phyloP scores from a whole-genome alignment of 2,888 invertebrate species.

The Melieria crassipennis region DNA sequence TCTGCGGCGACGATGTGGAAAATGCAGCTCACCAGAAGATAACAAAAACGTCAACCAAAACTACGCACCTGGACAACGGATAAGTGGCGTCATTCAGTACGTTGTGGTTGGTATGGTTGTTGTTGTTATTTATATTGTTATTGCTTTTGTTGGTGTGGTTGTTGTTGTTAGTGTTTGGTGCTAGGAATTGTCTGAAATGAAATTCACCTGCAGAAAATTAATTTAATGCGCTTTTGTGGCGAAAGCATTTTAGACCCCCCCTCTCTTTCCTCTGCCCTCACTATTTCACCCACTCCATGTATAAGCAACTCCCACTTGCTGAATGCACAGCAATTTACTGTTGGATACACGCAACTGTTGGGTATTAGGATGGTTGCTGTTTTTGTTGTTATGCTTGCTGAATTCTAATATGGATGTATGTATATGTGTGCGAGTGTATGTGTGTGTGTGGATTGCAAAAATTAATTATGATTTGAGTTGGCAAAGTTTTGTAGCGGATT shows the following conservation, averaged over 20 bases:
- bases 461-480: constrained; percentile 24
- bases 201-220: constrained; percentile 39
- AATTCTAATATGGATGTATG: neutral
- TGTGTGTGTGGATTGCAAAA: constrained; percentile 11
- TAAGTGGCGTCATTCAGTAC: too few relatives aligned
- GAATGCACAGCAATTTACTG: constrained; percentile 13
- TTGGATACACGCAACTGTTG: too few relatives aligned
- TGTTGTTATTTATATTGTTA: too few relatives aligned
- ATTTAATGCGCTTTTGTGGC: constrained; percentile 40
- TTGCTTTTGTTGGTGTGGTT: too few relatives aligned
- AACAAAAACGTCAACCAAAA: too few relatives aligned
- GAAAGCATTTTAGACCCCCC: constrained; percentile 16
- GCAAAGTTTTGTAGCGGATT: constrained; percentile 14
- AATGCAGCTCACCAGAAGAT: too few relatives aligned
- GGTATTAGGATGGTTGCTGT: neutral
- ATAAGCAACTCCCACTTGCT: too few relatives aligned
- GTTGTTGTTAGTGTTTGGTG: neutral
- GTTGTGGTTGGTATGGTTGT: too few relatives aligned
- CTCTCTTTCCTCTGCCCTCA: too few relatives aligned
- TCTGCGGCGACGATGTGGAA: too few relatives aligned
- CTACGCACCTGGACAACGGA: too few relatives aligned
- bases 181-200: constrained; percentile 33
- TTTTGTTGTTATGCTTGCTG: neutral
- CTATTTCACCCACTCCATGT: too few relatives aligned
- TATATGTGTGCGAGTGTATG: neutral